Evolutionary conservation across 2,888 invertebrate species (phyloP), one percentile per base, ranked within the genome.

Genomic region (Oscheius myriophilus): DNA sequence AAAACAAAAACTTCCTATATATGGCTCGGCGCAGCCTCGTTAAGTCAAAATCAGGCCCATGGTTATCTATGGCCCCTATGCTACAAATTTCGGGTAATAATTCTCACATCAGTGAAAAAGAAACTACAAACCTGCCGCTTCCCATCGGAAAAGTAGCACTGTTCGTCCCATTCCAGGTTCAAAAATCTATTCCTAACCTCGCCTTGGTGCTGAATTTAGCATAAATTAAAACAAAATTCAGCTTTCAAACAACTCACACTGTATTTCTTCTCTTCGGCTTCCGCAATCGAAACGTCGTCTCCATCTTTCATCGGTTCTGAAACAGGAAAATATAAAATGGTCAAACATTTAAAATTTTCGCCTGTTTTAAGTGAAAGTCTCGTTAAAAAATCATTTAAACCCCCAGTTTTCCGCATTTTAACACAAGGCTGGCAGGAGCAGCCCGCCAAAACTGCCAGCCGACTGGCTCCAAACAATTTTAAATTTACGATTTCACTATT

Each of bases 121-220:
- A 42, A 42, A 9, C 12, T 18, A 3, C 23, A 54, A 64, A 42
- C 71, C 64, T 71, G 71, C 26, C 71, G 57, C 18, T 64, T 69
- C 18, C 61, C 70, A 57, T 70, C 64, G 6, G 55, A 51, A 14
- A 65, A 58, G 55, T 68, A 75, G 59, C 74, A 75, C 39, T 54
- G 42, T 25, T 72, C 66, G 42, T 75, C 72, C 62, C 69, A 75
- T 57, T 75, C 74, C 26, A 72, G 42, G 16, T 51, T 59, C 53
- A 67, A 25, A 59, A 67, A 67, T 26, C 46, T 18, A n/a, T 67
- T 51, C n/a, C 41, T 67, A 14, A 33, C 43, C 33, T 61, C 61
- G 12, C 26, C 25, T 43, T 67, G 59, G 14, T 67, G 59, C 64
- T 64, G 42, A 43, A 64, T 41, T 23, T 52, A n/a, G 61, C 18